phyloP scores from a whole-genome alignment of 1,140 invertebrate genomes.

The Ephestia elutella region DNA sequence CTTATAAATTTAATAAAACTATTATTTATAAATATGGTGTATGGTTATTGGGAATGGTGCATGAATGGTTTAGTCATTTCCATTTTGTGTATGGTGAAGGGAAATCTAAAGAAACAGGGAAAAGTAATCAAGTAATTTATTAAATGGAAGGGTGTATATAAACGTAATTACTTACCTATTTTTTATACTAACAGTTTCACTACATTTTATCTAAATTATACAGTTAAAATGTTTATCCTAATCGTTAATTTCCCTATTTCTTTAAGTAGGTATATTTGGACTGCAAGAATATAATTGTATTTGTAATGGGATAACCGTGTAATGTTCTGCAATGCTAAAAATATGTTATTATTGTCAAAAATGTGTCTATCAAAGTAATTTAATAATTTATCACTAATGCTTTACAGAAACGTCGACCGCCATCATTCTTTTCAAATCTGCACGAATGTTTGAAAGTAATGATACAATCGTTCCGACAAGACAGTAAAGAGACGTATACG shows the following conservation, averaged over 20 bases:
- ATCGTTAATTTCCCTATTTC: slow-evolving; percentile 5
- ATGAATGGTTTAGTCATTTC: neutral
- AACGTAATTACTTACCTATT: too few species aligned
- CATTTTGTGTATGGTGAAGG: neutral
- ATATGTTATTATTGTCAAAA: neutral
- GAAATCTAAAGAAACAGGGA: neutral
- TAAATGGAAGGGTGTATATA: too few species aligned
- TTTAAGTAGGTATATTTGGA: neutral
- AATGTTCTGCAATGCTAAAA: neutral
- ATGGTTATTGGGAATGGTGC: neutral
- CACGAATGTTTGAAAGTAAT: slow-evolving; percentile 89
- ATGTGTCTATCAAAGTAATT: neutral
- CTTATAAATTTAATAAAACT: neutral
- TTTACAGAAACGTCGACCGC: slow-evolving; percentile 85
- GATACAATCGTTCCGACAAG: slow-evolving; percentile 90
- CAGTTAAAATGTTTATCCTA: too few species aligned
- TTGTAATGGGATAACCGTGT: neutral
- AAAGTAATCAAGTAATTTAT: too few species aligned
- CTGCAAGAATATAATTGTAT: neutral
- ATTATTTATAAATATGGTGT: neutral
- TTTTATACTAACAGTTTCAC: too few species aligned
- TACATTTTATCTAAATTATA: too few species aligned
- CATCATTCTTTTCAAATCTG: slow-evolving; percentile 91
- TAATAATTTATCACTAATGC: neutral
- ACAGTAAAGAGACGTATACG: slow-evolving; percentile 71